Base-by-base conservation (phyloP, 1,140 invertebrate species). In the Drosophila sturtevanti region DNA sequence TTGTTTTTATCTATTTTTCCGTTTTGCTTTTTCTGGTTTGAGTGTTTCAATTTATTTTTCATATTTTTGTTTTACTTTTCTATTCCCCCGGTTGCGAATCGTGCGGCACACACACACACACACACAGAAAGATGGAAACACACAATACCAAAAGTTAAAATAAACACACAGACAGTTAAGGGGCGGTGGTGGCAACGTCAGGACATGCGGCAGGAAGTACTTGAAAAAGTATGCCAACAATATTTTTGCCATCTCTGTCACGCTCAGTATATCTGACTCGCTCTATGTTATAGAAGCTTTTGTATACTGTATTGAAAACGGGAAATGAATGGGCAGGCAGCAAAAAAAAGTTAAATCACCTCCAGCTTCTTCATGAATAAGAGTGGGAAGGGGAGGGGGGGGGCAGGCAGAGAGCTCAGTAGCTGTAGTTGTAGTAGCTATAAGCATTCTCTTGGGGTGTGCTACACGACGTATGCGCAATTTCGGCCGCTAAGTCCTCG, bases 21-120 rank as follows among this genome's bases (percentile, higher is more conserved):
- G 7, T 31, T 31, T 31, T 31, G 27, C 27, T 31, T 31, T 31
- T 31, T 48, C 41, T 48, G 41, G 65, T 61, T 68, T 81, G 72
- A 81, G 81, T 85, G 82, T 86, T 86, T 86, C 79, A 86, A 87
- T 86, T 86, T 86, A 87, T 86, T 75, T 86, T 87, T 87, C 82
- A 86, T 87, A 87, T 81, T 86, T 86, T 79, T 86, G 82, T 86
- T 87, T 86, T 86, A 86, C 70, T 86, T 86, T 87, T 52, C 79
- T 79, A 85, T 85, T 77, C 73, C 58, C 56, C 55, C 9, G 22
- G n/a, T 44, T 16, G 56, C 35, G 77, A 68, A 44, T 78, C 55
- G 78, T 74, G 78, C 48, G 4, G 63, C 70, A 69, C 11, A 48
- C 35, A 56, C 55, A 58, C 55, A 58, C 55, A 58, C 27, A 31